These are phyloP conservation scores for Leucoraja ocellata DNA, from an alignment of 2,797 vertebrate species.

Conservation along the genomic window DNA sequence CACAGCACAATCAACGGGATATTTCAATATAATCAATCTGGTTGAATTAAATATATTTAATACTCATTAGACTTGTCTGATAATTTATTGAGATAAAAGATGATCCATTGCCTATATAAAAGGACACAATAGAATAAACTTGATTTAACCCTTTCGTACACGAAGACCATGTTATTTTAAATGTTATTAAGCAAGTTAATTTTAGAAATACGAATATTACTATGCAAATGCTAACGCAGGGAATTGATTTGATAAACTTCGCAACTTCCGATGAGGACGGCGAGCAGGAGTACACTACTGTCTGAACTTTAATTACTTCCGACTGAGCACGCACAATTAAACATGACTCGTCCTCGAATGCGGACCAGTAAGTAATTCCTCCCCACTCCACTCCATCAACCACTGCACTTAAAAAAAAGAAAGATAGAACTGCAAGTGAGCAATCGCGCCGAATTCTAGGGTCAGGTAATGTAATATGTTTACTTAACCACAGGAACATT, in stretches of 20 bases:
- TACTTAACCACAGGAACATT: constrained; percentile 17
- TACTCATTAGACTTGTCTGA: not conserved
- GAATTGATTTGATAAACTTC: not conserved
- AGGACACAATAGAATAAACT: not conserved
- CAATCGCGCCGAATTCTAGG: not conserved
- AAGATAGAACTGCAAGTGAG: not conserved
- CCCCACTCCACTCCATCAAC: not conserved
- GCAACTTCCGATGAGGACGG: not conserved
- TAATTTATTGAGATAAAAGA: not conserved
- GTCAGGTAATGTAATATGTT: not conserved
- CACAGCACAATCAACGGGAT: not conserved
- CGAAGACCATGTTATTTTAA: not conserved
- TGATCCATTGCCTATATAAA: not conserved
- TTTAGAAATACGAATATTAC: not conserved
- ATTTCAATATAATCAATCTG: not conserved
- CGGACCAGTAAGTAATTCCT: not conserved
- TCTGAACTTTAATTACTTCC: not conserved
- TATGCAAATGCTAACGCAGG: no score
- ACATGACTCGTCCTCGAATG: not conserved
- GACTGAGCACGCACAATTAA: constrained; percentile 22
- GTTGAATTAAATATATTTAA: not conserved
- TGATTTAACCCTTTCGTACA: not conserved
- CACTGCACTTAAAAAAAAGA: not conserved
- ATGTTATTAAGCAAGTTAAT: not conserved
- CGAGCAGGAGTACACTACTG: not conserved